Conservation (phyloP, 1,140 invertebrate species). For the Orchesella cincta region DNA sequence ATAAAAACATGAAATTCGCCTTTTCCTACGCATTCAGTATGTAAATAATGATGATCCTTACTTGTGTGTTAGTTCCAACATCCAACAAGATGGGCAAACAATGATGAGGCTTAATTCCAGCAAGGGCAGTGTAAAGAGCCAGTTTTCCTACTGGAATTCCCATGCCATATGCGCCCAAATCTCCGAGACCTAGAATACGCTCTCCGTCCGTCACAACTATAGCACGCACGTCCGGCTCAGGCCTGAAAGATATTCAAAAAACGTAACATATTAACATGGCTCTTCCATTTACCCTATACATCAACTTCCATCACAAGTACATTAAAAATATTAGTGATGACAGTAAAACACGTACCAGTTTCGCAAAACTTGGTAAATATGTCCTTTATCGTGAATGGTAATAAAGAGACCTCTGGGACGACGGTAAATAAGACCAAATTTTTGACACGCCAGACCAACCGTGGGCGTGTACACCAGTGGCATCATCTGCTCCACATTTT, state of each 20-base stretch:
- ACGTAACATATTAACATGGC: constrained; percentile 46
- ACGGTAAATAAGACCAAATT: constrained; percentile 90
- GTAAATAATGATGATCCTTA: background rate
- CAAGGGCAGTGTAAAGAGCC: constrained; percentile 85
- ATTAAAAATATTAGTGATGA: background rate
- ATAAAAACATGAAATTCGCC: constrained; percentile 21
- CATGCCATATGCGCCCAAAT: constrained; percentile 92
- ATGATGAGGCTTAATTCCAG: constrained; percentile 85
- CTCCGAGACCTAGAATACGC: constrained; percentile 86
- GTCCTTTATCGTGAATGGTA: constrained; percentile 92
- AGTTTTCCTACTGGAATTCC: constrained; percentile 91
- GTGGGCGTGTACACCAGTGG: constrained; percentile 95
- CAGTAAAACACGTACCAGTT: constrained; percentile 68
- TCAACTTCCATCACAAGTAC: background rate
- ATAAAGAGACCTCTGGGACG: constrained; percentile 92
- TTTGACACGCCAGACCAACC: constrained; percentile 90
- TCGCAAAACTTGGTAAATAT: constrained; percentile 79
- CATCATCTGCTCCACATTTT: constrained; percentile 94
- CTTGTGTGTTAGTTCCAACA: constrained; percentile 87
- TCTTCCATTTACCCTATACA: background rate
- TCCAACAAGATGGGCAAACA: constrained; percentile 87
- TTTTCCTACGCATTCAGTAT: background rate
- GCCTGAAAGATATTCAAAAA: no score
- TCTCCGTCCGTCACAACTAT: constrained; percentile 94
- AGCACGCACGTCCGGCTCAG: constrained; percentile 82